phyloP scores from a whole-genome alignment of 1,140 invertebrate genomes.

The Papilio dardanus region DNA sequence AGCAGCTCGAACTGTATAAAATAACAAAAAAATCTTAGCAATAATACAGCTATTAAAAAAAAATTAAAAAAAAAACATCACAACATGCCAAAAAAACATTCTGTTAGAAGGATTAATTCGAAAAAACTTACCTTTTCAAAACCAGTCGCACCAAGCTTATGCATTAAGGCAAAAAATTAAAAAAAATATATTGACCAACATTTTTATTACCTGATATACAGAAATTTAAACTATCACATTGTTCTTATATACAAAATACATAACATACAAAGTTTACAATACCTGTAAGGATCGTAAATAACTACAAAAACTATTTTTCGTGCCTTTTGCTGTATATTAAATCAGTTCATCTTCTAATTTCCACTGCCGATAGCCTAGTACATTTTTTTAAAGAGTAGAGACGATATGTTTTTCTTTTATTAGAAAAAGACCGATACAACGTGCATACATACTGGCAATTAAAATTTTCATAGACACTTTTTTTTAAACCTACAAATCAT shows the following conservation, averaged over 20 bases:
- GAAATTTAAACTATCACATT: conserved; percentile 30
- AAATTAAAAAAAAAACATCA: conserved; percentile 36
- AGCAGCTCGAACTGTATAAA: conserved; percentile 74
- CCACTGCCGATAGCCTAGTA: background rate
- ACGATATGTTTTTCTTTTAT: too few species aligned
- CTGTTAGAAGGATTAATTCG: conserved; percentile 52
- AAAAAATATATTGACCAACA: conserved; percentile 37
- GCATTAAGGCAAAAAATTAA: conserved; percentile 34
- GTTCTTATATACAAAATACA: conserved; percentile 26
- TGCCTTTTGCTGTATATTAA: background rate
- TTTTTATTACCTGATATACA: conserved; percentile 37
- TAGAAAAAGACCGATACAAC: background rate
- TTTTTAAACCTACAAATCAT: too few species aligned
- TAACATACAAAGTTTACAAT: conserved; percentile 32
- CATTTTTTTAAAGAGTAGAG: too few species aligned
- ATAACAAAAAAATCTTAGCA: conserved; percentile 45
- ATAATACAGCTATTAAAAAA: background rate
- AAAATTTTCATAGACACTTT: background rate
- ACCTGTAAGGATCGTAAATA: conserved; percentile 22
- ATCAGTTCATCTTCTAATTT: background rate
- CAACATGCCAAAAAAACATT: conserved; percentile 55
- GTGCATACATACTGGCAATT: conserved; percentile 1
- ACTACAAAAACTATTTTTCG: conserved; percentile 1
- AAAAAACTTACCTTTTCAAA: conserved; percentile 53
- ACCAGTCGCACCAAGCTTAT: conserved; percentile 30